These are phyloP conservation scores for Hypomecis punctinalis DNA, from an alignment of 2,888 invertebrate genomes.

Conservation along the genomic window DNA sequence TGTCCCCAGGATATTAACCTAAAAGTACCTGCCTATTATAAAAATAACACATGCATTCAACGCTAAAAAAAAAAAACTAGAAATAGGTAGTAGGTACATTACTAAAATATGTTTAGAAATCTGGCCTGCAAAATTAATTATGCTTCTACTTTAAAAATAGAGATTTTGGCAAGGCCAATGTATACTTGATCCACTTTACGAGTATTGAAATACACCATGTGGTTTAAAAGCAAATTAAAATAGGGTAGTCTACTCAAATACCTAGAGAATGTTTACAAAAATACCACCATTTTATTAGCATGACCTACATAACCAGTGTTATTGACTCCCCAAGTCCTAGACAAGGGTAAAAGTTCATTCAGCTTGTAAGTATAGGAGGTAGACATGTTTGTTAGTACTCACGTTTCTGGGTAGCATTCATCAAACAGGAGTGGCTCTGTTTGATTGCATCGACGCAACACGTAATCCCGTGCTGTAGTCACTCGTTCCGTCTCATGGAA, in stretches of 20 bases:
- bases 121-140: neutral
- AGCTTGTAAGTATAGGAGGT: neutral
- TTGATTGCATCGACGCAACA: conserved; percentile 89
- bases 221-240: conserved; percentile 15
- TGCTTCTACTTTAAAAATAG: conserved; percentile 3
- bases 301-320: conserved; percentile 56
- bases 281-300: conserved; percentile 53
- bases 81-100: no score
- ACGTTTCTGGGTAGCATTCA: conserved; percentile 88
- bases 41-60: neutral
- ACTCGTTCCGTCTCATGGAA: conserved; percentile 73
- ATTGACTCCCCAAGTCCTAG: conserved; percentile 18
- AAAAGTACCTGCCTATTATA: no score
- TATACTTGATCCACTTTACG: conserved; percentile 8
- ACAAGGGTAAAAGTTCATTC: conserved; percentile 13
- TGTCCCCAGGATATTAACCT: no score
- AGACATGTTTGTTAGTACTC: conserved; percentile 57
- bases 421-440: conserved; percentile 86
- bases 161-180: conserved; percentile 19
- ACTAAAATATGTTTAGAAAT: conserved; percentile 1
- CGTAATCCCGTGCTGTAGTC: conserved; percentile 76
- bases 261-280: conserved; percentile 40
- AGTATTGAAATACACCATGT: conserved; percentile 20
- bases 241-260: conserved; percentile 31
- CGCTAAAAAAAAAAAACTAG: no score